phyloP scores from a whole-genome alignment of 2,888 invertebrate genomes.

The Arctia plantaginis region DNA sequence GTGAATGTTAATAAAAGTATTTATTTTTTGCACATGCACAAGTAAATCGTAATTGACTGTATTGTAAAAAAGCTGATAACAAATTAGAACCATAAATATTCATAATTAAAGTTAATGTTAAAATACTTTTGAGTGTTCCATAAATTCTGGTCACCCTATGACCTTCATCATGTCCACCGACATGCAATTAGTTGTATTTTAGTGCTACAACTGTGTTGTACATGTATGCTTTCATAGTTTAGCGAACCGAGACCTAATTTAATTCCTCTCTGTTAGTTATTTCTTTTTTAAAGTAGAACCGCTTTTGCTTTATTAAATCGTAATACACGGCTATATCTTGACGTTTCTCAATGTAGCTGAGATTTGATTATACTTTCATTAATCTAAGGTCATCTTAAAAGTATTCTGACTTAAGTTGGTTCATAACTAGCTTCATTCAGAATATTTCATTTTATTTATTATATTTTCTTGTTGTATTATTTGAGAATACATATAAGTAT shows the following conservation, averaged over 20 bases:
- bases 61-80: neutral
- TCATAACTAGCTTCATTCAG: neutral
- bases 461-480: neutral
- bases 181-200: neutral
- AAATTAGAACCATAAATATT: too few species aligned
- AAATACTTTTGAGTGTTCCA: neutral
- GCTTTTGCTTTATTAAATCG: too few species aligned
- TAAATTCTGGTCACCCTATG: neutral
- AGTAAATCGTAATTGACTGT: neutral
- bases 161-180: neutral
- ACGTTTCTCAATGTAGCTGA: too few species aligned
- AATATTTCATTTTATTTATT: neutral
- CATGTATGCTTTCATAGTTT: neutral
- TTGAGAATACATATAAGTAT: neutral
- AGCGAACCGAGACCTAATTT: neutral
- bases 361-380: too few species aligned
- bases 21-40: neutral
- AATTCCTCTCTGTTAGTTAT: neutral
- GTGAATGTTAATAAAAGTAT: too few species aligned
- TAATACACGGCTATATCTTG: too few species aligned
- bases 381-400: neutral
- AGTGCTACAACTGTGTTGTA: neutral
- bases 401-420: neutral
- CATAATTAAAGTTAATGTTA: neutral
- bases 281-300: neutral